Base-by-base conservation (phyloP, 2,113 vertebrate genomes). In the Pelmatolapia mariae region DNA sequence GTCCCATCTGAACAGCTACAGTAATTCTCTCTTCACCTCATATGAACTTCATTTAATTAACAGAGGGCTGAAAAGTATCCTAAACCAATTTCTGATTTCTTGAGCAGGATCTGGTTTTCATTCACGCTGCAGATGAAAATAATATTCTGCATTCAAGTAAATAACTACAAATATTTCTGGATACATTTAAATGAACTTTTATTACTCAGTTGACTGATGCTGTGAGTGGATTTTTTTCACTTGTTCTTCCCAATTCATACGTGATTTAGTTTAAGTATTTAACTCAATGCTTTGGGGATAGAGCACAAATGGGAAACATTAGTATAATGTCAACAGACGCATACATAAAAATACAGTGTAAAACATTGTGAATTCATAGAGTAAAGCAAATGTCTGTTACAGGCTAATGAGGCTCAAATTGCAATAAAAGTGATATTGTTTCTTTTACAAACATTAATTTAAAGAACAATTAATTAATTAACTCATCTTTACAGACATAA, bases 11-110 rank as follows among this genome's bases (percentile, higher is more conserved):
- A 91, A 85, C 85, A 89, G 90, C 88, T 83, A 85, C 87, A 71
- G 57, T 86, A 83, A 93, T 92, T 95, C 91, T 89, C 83, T 82
- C 80, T 82, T 73, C 80, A 91, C 81, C 81, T 90, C 79, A 45
- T 63, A 83, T 87, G 53, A 91, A 91, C 86, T 87, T 84, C 12
- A 83, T 85, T 89, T 90, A 86, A 93, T 88, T 80, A 92, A 81
- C 8, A 86, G 59, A 8, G 71, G 54, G 57, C n/a, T 81, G 73
- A 68, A 81, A 91, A 87, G 66, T 78, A 47, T 40, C 59, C 19
- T 45, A 5, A 89, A 88, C 66, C 82, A 22, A 79, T 89, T 90
- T 90, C 26, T 86, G 52, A 52, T 87, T 80, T 86, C 33, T 47
- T 43, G 15, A 86, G 31, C 52, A 84, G 45, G 38, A 89, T 89